Conservation (phyloP, 2,113 vertebrate genomes). For the Cranoglanis bouderius region DNA sequence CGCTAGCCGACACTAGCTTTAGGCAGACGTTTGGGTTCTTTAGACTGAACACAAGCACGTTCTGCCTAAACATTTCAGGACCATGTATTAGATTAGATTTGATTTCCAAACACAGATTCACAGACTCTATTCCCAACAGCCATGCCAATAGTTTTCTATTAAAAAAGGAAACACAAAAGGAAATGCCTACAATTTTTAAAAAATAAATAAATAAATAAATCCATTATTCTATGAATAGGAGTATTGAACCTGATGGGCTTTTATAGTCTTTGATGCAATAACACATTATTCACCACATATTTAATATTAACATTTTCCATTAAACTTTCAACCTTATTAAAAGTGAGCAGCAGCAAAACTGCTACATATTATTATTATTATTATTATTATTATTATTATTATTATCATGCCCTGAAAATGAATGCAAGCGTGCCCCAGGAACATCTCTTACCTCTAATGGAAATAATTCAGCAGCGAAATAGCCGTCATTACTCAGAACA, state of each 20-base stretch:
- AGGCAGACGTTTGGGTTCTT: neutral
- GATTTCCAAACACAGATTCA: neutral
- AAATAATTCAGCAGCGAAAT: constrained; percentile 31
- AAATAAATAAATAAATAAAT: neutral
- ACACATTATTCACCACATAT: neutral
- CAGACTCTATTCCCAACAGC: neutral
- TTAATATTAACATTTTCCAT: neutral
- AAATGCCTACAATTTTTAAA: neutral
- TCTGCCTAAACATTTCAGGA: neutral
- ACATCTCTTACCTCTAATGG: neutral
- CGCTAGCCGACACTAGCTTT: neutral
- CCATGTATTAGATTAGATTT: neutral
- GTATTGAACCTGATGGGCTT: neutral
- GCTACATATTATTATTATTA: neutral
- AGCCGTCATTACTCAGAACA: constrained; percentile 19
- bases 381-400: neutral
- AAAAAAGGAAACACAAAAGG: neutral
- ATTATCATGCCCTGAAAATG: constrained; percentile 13
- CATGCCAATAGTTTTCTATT: neutral
- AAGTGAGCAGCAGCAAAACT: neutral
- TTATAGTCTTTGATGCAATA: neutral
- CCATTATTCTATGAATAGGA: neutral
- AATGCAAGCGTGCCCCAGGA: neutral
- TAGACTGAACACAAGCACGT: neutral
- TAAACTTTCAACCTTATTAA: no score